These are phyloP conservation scores for Tetrapedia diversipes DNA, from an alignment of 2,888 invertebrate genomes.

Conservation along the genomic window DNA sequence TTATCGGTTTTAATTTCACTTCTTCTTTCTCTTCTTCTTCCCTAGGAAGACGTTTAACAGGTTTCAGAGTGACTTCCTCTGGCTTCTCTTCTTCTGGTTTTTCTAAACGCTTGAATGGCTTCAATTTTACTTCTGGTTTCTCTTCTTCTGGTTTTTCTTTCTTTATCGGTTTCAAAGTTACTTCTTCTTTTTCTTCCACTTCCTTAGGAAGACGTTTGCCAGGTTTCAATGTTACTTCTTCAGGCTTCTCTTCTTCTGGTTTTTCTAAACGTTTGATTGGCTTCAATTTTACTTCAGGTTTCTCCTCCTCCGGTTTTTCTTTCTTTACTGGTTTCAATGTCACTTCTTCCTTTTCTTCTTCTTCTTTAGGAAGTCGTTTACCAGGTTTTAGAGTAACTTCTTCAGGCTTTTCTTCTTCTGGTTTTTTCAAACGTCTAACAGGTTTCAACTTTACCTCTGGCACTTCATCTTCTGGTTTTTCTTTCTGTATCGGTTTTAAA, in stretches of 20 bases:
- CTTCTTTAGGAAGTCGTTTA: conserved; percentile 50
- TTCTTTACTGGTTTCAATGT: conserved; percentile 52
- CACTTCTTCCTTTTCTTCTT: conserved; percentile 63
- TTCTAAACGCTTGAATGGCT: too few species aligned
- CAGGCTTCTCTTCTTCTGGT: conserved; percentile 41
- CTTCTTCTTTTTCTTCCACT: conserved; percentile 71
- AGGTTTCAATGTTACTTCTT: conserved; percentile 62
- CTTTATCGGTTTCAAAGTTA: conserved; percentile 64
- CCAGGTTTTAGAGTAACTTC: conserved; percentile 61
- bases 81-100: too few species aligned
- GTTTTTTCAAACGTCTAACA: conserved; percentile 51
- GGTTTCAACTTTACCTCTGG: conserved; percentile 73
- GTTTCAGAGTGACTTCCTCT: conserved; percentile 65
- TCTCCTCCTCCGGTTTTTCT: conserved; percentile 48
- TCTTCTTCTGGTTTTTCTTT: too few species aligned
- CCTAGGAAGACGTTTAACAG: conserved; percentile 29
- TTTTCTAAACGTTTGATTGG: conserved; percentile 39
- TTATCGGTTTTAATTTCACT: conserved; percentile 19
- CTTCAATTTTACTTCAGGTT: conserved; percentile 63
- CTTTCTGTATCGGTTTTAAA: conserved; percentile 72
- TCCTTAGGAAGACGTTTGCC: conserved; percentile 72
- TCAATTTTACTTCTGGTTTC: too few species aligned
- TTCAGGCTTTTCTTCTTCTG: conserved; percentile 64
- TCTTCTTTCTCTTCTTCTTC: conserved; percentile 52
- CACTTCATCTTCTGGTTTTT: conserved; percentile 69